Base-by-base conservation (phyloP, 2,113 vertebrate species). In the Parus major region DNA sequence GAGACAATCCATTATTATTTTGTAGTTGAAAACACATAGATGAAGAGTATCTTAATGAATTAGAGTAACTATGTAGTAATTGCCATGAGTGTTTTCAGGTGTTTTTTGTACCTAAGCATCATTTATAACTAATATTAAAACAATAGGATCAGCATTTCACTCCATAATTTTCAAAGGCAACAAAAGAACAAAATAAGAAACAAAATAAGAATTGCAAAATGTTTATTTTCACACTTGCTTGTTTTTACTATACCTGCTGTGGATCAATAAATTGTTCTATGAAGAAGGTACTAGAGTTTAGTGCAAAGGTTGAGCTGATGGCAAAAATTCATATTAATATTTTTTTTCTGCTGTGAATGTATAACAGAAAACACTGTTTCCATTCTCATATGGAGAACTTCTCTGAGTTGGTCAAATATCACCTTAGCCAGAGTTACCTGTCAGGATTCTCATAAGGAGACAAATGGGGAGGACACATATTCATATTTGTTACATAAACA, bases 221-320 rank as follows among this genome's bases (percentile, higher is more conserved):
- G 0, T 31, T 76, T 29, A 1, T 52, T 85, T 3, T 1, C 2
- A 28, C 3, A 1, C 12, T 49, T 65, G 27, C 56, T 55, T 22
- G 11, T 22, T 90, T 79, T 64, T 88, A 3, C 14, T 55, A 27
- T 9, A 52, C 4, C 5, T 71, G 19, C 0, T 66, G 35, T 63
- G 29, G 47, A 76, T 25, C 8, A n/a, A 5, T 35, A 82, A 85
- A 20, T 24, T 35, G 11, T 16, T 35, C 27, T 60, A 17, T 39
- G 33, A 72, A 63, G 39, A 28, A 84, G 22, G 25, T 49, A 52
- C 8, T 47, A 53, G 13, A 55, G 2, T 50, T 71, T 28, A 86
- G 6, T 10, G 7, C 21, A 72, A 47, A 56, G 11, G 10, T 49
- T 76, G n/a, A 55, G 8, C 5, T 66, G 18, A n/a, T 7, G 3